These are phyloP conservation scores for Oxyura jamaicensis DNA, from an alignment of 2,113 vertebrate species.

Conservation along the genomic window DNA sequence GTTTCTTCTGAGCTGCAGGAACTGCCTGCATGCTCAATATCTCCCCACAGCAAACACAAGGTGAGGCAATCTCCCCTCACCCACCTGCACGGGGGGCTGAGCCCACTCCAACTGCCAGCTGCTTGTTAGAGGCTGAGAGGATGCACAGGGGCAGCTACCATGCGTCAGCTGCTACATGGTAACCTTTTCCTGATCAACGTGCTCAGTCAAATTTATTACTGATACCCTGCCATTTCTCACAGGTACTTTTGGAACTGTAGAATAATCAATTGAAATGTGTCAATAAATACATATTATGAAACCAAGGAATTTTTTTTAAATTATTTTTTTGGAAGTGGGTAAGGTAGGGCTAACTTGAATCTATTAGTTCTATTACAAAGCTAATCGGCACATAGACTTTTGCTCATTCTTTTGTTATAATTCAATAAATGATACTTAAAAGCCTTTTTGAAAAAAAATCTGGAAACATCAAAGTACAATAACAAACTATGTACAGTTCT, in stretches of 20 bases:
- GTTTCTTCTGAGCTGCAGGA: not conserved
- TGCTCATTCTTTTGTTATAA: not conserved
- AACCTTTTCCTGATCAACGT: not conserved
- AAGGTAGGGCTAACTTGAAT: not conserved
- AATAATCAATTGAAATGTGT: not conserved
- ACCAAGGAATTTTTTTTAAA: not conserved
- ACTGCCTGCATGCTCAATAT: not conserved
- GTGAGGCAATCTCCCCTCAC: not conserved
- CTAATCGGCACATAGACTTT: not conserved
- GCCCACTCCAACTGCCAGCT: not conserved
- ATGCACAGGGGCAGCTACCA: not conserved
- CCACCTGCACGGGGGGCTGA: not conserved
- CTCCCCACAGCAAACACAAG: not conserved
- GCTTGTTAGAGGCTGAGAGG: not conserved
- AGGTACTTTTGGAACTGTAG: not conserved
- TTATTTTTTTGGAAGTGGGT: not conserved
- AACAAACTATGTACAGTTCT: not conserved
- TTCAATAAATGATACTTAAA: not conserved
- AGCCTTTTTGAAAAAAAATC: not conserved
- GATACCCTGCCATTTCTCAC: not conserved
- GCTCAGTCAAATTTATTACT: not conserved
- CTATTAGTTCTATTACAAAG: not conserved
- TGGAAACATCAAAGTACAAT: not conserved
- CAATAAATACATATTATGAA: not conserved
- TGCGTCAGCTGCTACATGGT: not conserved